Conservation (phyloP, 1,140 invertebrate genomes). For the Scaptomyza graminum region DNA sequence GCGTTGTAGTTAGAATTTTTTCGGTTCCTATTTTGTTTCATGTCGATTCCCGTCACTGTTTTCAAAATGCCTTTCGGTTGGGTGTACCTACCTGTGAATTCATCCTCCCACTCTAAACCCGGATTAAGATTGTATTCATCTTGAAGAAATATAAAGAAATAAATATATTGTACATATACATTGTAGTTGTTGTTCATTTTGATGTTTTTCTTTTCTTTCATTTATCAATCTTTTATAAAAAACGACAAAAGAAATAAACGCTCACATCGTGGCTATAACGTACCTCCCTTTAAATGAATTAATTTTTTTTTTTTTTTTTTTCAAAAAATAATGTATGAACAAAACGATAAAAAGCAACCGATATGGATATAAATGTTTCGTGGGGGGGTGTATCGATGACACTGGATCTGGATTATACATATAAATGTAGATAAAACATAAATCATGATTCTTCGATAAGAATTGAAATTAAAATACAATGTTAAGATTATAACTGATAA, state of each 20-base stretch:
- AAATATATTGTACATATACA: slow-evolving; percentile 85
- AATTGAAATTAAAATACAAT: slow-evolving; percentile 64
- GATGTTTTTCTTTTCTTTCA: slow-evolving; percentile 28
- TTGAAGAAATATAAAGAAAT: slow-evolving; percentile 89
- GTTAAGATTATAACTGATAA: slow-evolving; percentile 54
- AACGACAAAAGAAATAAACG: slow-evolving; percentile 37
- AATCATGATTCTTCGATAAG: slow-evolving; percentile 20
- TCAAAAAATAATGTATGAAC: slow-evolving; percentile 15
- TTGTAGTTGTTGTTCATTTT: slow-evolving; percentile 59
- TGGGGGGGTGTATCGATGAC: slow-evolving; percentile 17
- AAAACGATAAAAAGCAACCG: slow-evolving; percentile 48
- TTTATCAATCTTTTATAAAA: too few relatives aligned
- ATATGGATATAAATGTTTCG: slow-evolving; percentile 46
- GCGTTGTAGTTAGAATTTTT: slow-evolving; percentile 67
- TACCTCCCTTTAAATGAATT: slow-evolving; percentile 50
- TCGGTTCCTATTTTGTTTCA: slow-evolving; percentile 84
- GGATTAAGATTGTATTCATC: slow-evolving; percentile 99
- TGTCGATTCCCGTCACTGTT: slow-evolving; percentile 83
- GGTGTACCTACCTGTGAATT: slow-evolving; percentile 98
- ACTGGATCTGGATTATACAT: slow-evolving; percentile 16
- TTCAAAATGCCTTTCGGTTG: slow-evolving; percentile 51
- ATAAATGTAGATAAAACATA: slow-evolving; percentile 26
- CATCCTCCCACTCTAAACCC: slow-evolving; percentile 99
- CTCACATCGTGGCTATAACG: slow-evolving; percentile 16
- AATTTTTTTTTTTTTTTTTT: slow-evolving; percentile 7